phyloP scores from a whole-genome alignment of 2,797 vertebrate species.

The Gymnoscopelus braueri region DNA sequence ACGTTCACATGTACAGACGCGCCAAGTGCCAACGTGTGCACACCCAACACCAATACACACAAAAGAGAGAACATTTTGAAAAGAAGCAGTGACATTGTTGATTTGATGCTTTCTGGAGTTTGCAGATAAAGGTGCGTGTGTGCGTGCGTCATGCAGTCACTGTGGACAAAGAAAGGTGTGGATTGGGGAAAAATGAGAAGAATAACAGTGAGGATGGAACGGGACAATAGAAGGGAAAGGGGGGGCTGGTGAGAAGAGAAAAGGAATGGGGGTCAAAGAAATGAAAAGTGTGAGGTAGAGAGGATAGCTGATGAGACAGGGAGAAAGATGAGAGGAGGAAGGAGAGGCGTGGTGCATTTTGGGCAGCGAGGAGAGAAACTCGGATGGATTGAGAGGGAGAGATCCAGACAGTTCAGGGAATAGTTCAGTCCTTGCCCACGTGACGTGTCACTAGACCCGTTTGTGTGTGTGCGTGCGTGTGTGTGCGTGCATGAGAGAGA shows the following conservation, averaged over 20 bases:
- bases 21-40: background rate
- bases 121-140: conserved; percentile 34
- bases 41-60: background rate
- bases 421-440: conserved; percentile 11
- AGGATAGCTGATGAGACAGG: conserved; percentile 17
- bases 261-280: conserved; percentile 36
- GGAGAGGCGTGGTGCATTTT: background rate
- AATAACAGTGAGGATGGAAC: conserved; percentile 22
- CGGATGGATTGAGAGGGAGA: conserved; percentile 51
- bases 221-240: conserved; percentile 61
- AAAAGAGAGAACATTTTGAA: conserved; percentile 15
- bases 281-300: conserved; percentile 3
- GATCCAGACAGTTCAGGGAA: conserved; percentile 37
- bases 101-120: conserved; percentile 40
- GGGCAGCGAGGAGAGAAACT: conserved; percentile 40
- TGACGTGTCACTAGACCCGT: conserved; percentile 30
- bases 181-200: conserved; percentile 39
- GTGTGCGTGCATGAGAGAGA: background rate
- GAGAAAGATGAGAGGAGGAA: conserved; percentile 26
- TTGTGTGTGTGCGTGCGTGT: conserved; percentile 1
- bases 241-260: conserved; percentile 22
- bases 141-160: conserved; percentile 40
- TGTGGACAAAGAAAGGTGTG: conserved; percentile 22
- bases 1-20: conserved; percentile 11
- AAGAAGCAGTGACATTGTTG: conserved; percentile 42